These are phyloP conservation scores for Atta colombica DNA, from an alignment of 1,140 invertebrate genomes.

Conservation along the genomic window DNA sequence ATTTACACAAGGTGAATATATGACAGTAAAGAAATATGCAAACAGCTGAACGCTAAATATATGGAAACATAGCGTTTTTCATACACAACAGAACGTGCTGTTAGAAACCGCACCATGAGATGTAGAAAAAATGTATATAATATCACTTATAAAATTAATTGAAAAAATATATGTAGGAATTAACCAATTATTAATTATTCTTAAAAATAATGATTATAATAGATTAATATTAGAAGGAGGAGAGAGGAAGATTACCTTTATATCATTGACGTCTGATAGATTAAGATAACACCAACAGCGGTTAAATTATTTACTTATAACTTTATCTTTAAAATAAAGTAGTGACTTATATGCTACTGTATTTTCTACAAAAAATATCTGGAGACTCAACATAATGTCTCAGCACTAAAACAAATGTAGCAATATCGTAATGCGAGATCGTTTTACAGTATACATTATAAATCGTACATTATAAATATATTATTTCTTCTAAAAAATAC, in stretches of 20 bases:
- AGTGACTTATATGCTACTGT: background rate
- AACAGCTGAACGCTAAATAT: background rate
- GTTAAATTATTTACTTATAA: background rate
- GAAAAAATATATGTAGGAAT: background rate
- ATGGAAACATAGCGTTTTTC: constrained; percentile 1
- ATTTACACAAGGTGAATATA: constrained; percentile 11
- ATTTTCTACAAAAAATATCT: background rate
- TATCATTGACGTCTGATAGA: background rate
- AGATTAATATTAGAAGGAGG: background rate
- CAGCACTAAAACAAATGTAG: too few species aligned
- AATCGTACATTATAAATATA: background rate
- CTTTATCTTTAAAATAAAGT: background rate
- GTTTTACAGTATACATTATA: background rate
- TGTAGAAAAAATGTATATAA: background rate
- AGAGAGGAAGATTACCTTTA: background rate
- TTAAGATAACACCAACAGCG: background rate
- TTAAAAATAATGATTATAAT: background rate
- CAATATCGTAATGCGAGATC: too few species aligned
- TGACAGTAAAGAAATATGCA: constrained; percentile 34
- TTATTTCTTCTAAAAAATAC: background rate
- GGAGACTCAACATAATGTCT: too few species aligned
- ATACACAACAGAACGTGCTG: background rate
- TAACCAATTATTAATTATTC: background rate
- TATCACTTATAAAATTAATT: background rate
- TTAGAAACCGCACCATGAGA: background rate